Percentiles rank a stretch among this genome's conserved stretches.
Conservation (phyloP, 2,797 vertebrate genomes). For the Neosilurus mollespiculum region DNA sequence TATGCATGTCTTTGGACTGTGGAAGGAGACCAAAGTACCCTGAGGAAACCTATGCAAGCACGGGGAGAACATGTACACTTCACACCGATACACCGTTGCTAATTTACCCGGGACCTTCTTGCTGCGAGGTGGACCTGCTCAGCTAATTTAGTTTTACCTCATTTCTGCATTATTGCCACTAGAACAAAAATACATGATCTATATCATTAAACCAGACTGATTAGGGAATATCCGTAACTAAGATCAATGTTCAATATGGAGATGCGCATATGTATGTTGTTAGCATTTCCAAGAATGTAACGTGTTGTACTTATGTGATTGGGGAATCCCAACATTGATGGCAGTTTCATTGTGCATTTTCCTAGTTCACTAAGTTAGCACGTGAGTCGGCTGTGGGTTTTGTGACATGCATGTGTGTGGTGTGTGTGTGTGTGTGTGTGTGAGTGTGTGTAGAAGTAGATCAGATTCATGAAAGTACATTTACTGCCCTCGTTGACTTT, state of each 20-base stretch:
- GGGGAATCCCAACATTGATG: background rate
- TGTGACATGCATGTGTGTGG: background rate
- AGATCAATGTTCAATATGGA: background rate
- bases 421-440: constrained; percentile 1
- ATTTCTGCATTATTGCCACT: background rate
- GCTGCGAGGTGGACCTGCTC: too few relatives aligned
- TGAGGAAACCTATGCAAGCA: too few relatives aligned
- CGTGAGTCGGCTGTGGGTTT: background rate
- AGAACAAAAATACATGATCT: background rate
- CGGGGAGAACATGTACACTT: too few relatives aligned
- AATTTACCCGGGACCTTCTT: too few relatives aligned
- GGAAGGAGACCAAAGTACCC: too few relatives aligned
- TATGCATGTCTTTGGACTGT: too few relatives aligned
- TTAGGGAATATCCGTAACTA: background rate
- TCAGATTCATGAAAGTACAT: constrained; percentile 59
- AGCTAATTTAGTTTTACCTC: constrained; percentile 33
- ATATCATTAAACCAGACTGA: background rate
- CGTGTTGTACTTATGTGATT: background rate
- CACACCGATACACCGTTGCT: too few relatives aligned
- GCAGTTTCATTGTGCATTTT: background rate
- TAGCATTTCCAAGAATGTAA: too few relatives aligned
- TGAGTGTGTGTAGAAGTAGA: constrained; percentile 38
- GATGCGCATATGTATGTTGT: background rate
- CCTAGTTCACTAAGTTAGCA: background rate
- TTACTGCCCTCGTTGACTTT: constrained; percentile 61